A percentile compares a stretch with the other conserved stretches of the same genome.
phyloP scores from a whole-genome alignment of 1,140 invertebrate genomes.

The Seison nebaliae region DNA sequence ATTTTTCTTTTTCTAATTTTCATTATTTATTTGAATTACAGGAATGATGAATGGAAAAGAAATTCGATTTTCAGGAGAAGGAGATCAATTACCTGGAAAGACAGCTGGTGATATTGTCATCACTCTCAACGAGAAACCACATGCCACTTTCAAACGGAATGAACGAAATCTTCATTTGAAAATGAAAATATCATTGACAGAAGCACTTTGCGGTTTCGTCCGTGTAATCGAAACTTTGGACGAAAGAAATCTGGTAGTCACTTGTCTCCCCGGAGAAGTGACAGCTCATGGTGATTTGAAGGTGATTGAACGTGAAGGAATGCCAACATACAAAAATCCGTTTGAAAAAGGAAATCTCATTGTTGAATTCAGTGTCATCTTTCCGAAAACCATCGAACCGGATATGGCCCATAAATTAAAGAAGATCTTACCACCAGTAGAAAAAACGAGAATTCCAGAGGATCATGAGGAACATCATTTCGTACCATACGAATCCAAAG shows the following conservation, averaged over 20 bases:
- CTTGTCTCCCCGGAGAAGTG: conserved; percentile 41
- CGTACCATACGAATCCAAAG: no score
- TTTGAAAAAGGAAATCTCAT: conserved; percentile 67
- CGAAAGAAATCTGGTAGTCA: conserved; percentile 52
- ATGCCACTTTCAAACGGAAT: conserved; percentile 42
- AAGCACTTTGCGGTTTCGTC: conserved; percentile 71
- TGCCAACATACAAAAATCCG: conserved; percentile 75
- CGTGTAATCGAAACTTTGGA: conserved; percentile 66
- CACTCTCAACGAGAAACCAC: conserved; percentile 65
- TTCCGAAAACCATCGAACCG: conserved; percentile 45
- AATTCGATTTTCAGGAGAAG: conserved; percentile 62
- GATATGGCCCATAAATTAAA: conserved; percentile 19
- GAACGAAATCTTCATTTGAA: conserved; percentile 52
- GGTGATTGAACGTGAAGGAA: conserved; percentile 59
- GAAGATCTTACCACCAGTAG: conserved; percentile 2
- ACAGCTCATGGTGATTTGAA: conserved; percentile 28
- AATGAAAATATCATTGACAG: conserved; percentile 44
- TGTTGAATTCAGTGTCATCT: conserved; percentile 59
- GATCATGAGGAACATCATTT: no score
- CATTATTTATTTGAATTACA: conserved; percentile 5
- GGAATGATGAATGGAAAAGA: conserved; percentile 66
- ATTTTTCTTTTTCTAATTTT: neutral
- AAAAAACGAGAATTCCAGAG: conserved; percentile 5
- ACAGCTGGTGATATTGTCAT: conserved; percentile 62
- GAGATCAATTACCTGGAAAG: conserved; percentile 56